Conservation (phyloP, 2,797 vertebrate genomes). For the Pseudopleuronectes americanus region DNA sequence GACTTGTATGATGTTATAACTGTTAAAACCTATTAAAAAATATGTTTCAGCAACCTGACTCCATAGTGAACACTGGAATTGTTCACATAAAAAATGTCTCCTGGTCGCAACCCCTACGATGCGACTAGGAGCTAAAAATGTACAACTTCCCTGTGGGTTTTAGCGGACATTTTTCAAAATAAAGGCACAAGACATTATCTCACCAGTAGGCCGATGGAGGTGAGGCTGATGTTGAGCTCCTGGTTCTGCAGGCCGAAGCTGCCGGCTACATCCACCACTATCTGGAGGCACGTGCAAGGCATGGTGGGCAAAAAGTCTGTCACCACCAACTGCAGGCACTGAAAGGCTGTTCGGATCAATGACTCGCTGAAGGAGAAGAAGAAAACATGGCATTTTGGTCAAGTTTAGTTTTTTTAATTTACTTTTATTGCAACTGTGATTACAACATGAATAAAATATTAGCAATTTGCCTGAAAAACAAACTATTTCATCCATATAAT, state of each 20-base stretch:
- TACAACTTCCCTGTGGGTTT: no score
- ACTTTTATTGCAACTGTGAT: background rate
- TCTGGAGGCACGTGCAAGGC: slow-evolving; percentile 98
- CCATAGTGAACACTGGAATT: no score
- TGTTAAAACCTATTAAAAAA: background rate
- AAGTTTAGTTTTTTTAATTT: background rate
- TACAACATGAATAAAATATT: background rate
- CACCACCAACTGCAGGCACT: slow-evolving; percentile 99
- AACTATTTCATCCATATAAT: no score
- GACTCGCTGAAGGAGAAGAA: slow-evolving; percentile 86
- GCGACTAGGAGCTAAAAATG: no score
- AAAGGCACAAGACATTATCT: slow-evolving; percentile 35
- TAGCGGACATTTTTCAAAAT: background rate
- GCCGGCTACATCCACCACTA: slow-evolving; percentile 98
- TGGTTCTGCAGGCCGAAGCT: slow-evolving; percentile 99
- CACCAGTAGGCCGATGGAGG: slow-evolving; percentile 97
- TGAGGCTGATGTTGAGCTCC: slow-evolving; percentile 99
- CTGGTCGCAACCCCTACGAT: no score
- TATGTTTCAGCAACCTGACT: slow-evolving; percentile 1
- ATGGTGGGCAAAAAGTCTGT: slow-evolving; percentile 99
- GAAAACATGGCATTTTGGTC: background rate
- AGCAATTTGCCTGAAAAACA: background rate
- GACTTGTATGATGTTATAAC: slow-evolving; percentile 8
- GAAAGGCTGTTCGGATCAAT: slow-evolving; percentile 98
- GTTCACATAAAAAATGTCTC: no score